These are phyloP conservation scores for Rhyacophila brunnea DNA, from an alignment of 1,140 invertebrate species.

Conservation along the genomic window DNA sequence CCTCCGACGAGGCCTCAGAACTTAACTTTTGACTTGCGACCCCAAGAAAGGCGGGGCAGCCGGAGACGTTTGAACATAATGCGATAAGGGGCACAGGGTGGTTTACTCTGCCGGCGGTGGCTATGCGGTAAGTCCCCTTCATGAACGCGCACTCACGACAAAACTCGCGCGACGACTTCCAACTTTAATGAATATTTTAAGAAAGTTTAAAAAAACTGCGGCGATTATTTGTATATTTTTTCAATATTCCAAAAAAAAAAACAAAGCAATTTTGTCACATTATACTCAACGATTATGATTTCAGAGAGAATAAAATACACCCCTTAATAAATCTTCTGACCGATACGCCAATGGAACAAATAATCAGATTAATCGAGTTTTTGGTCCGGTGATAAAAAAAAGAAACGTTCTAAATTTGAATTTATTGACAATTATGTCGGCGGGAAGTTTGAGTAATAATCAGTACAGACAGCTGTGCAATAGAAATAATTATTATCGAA, in stretches of 20 bases:
- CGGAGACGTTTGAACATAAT: slow-evolving; percentile 26
- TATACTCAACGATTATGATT: neutral
- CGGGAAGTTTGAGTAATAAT: too few relatives aligned
- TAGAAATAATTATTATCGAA: slow-evolving; percentile 26
- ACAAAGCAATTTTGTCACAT: neutral
- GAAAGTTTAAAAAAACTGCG: neutral
- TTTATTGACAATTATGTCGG: too few relatives aligned
- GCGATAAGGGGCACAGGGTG: neutral
- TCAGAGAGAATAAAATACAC: too few relatives aligned
- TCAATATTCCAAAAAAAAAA: too few relatives aligned
- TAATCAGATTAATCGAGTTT: too few relatives aligned
- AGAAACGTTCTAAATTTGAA: too few relatives aligned
- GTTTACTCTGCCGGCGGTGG: neutral
- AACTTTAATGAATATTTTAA: neutral
- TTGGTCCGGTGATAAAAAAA: too few relatives aligned
- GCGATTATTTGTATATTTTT: too few relatives aligned
- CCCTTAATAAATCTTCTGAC: too few relatives aligned
- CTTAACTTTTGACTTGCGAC: slow-evolving; percentile 35
- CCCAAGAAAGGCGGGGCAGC: slow-evolving; percentile 29
- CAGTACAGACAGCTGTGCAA: slow-evolving; percentile 16
- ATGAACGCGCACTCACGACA: slow-evolving; percentile 18
- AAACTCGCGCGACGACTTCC: neutral
- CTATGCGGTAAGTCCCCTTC: slow-evolving; percentile 20
- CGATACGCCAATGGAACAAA: too few relatives aligned
- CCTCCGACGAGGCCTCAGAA: slow-evolving; percentile 18